Conservation (phyloP, 1,140 invertebrate genomes). For the Brevipalpus yothersi region DNA sequence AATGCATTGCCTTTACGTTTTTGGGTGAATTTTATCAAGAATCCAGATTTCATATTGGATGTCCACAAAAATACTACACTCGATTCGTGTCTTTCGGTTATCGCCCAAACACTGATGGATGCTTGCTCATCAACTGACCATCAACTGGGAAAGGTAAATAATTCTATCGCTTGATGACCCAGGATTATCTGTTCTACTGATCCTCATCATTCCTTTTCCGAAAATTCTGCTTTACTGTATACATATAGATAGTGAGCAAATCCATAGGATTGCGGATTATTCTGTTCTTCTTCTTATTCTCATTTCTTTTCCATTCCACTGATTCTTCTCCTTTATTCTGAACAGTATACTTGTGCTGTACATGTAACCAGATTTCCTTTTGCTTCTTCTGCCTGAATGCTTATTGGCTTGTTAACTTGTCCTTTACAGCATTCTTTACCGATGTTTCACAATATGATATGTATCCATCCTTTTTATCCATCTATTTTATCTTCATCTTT, state of each 20-base stretch:
- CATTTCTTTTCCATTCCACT: too few relatives aligned
- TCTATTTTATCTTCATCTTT: too few relatives aligned
- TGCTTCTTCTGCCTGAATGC: too few relatives aligned
- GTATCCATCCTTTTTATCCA: too few relatives aligned
- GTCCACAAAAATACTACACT: constrained; percentile 73
- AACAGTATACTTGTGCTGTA: too few relatives aligned
- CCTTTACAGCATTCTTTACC: neutral
- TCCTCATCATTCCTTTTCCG: neutral
- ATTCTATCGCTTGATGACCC: neutral
- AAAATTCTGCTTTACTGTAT: constrained; percentile 4
- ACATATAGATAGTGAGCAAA: too few relatives aligned
- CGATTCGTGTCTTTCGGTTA: constrained; percentile 72
- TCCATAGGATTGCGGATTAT: too few relatives aligned
- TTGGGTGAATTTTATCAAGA: constrained; percentile 95
- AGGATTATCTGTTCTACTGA: neutral
- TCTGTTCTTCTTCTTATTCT: too few relatives aligned
- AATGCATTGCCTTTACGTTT: constrained; percentile 38
- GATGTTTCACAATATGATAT: constrained; percentile 17
- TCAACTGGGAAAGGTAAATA: neutral
- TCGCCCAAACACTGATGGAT: constrained; percentile 90
- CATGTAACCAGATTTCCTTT: too few relatives aligned
- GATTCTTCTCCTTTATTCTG: too few relatives aligned
- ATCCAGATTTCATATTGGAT: constrained; percentile 89
- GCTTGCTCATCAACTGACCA: constrained; percentile 18
- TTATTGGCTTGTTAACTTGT: neutral